These are phyloP conservation scores for Lagodon rhomboides DNA, from an alignment of 2,797 vertebrate genomes.

Conservation along the genomic window DNA sequence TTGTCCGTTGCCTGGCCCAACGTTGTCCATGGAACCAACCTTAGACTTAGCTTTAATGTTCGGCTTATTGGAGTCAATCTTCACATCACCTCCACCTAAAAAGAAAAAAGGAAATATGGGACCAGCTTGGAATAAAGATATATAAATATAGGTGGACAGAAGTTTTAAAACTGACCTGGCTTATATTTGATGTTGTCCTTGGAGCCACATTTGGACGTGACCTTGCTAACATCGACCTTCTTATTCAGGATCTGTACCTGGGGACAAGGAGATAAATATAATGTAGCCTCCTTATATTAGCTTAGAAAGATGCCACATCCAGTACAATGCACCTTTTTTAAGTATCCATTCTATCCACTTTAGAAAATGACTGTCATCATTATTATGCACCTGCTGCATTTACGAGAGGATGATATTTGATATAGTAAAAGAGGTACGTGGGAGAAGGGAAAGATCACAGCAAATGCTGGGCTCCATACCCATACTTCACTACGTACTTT, in stretches of 20 bases:
- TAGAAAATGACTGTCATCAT: slow-evolving; percentile 7
- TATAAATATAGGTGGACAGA: not conserved
- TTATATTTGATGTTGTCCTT: slow-evolving; percentile 96
- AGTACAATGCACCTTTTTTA: not conserved
- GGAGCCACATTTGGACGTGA: slow-evolving; percentile 95
- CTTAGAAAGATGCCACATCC: not conserved
- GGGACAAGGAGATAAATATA: slow-evolving; percentile 23
- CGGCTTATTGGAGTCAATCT: slow-evolving; percentile 92
- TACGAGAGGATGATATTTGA: not conserved
- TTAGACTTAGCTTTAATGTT: slow-evolving; percentile 94
- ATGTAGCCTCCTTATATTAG: slow-evolving; percentile 5
- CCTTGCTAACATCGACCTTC: slow-evolving; percentile 95
- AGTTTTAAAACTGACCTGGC: slow-evolving; percentile 86
- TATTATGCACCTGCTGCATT: slow-evolving; percentile 18
- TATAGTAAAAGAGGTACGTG: not conserved
- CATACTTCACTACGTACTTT: not conserved
- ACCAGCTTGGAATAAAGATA: not conserved
- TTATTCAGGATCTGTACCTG: slow-evolving; percentile 97
- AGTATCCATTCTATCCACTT: not conserved
- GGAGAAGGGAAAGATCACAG: slow-evolving; percentile 4
- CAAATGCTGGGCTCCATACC: not conserved
- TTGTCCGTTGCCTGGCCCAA: slow-evolving; percentile 85
- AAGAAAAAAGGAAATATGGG: not conserved
- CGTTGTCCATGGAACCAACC: slow-evolving; percentile 92
- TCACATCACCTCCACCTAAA: slow-evolving; percentile 92